A percentile compares a stretch with the other conserved stretches of the same genome.
phyloP scores from a whole-genome alignment of 1,140 invertebrate genomes.

The Solen grandis region DNA sequence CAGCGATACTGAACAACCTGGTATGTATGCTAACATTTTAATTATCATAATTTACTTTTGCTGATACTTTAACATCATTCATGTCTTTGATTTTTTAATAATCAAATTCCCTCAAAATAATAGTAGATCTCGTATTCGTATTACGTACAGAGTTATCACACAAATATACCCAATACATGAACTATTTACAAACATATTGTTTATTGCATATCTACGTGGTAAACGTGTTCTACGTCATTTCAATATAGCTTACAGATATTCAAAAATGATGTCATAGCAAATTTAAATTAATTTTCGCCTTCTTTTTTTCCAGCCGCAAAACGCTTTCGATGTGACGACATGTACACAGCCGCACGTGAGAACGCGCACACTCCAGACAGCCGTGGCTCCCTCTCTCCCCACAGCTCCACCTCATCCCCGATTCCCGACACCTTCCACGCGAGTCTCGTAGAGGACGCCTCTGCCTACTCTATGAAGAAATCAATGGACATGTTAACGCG shows the following conservation, averaged over 20 bases:
- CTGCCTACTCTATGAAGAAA: conserved; percentile 4
- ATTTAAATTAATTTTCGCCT: too few species aligned
- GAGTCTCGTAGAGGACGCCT: neutral
- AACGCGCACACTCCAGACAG: neutral
- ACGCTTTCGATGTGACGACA: conserved; percentile 42
- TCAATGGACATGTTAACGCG: conserved; percentile 88
- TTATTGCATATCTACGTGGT: neutral
- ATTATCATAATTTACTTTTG: neutral
- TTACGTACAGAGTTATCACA: neutral
- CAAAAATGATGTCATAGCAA: too few species aligned
- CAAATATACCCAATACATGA: neutral
- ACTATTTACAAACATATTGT: neutral
- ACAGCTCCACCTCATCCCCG: conserved; percentile 38
- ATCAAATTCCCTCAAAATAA: neutral
- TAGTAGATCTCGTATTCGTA: neutral
- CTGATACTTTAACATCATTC: neutral
- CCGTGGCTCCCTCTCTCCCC: conserved; percentile 28
- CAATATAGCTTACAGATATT: neutral
- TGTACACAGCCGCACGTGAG: conserved; percentile 28
- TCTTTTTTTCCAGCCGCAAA: conserved; percentile 53
- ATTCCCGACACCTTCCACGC: conserved; percentile 16
- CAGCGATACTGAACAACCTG: conserved; percentile 47
- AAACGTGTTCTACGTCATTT: neutral
- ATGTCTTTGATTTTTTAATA: neutral
- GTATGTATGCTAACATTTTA: conserved; percentile 27